Evolutionary conservation across 2,888 invertebrate species (phyloP).

Genomic region (Seira ritae): DNA sequence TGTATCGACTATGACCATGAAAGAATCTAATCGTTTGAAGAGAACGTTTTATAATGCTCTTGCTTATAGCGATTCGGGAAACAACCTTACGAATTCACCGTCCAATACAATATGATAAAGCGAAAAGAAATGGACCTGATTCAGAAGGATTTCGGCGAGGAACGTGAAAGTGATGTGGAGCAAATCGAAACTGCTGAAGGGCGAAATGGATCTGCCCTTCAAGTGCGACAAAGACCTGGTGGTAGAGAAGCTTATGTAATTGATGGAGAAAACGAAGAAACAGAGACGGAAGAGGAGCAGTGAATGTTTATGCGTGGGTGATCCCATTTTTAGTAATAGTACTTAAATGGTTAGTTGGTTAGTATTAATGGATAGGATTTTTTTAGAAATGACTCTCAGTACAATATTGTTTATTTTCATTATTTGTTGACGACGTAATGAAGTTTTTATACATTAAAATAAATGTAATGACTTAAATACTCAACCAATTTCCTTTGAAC

Average conservation of each 20-base stretch:
- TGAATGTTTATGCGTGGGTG: background rate
- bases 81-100: conserved; percentile 56
- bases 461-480: no score
- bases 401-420: no score
- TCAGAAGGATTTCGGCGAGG: conserved; percentile 37
- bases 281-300: conserved; percentile 38
- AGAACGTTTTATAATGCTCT: no score
- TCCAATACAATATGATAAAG: conserved; percentile 52
- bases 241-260: conserved; percentile 31
- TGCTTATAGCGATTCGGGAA: conserved; percentile 53
- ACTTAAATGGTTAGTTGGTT: no score
- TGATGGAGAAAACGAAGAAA: conserved; percentile 45
- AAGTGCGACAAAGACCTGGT: background rate
- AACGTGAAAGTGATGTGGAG: conserved; percentile 6
- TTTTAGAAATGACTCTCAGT: no score
- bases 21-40: no score
- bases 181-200: conserved; percentile 9
- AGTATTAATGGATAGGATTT: no score
- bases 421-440: no score
- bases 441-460: no score
- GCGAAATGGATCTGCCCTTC: conserved; percentile 35
- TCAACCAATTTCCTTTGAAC: no score
- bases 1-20: no score
- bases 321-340: no score
- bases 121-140: conserved; percentile 43